Base-by-base conservation (phyloP, 2,888 invertebrate genomes). In the Bombylius discolor region DNA sequence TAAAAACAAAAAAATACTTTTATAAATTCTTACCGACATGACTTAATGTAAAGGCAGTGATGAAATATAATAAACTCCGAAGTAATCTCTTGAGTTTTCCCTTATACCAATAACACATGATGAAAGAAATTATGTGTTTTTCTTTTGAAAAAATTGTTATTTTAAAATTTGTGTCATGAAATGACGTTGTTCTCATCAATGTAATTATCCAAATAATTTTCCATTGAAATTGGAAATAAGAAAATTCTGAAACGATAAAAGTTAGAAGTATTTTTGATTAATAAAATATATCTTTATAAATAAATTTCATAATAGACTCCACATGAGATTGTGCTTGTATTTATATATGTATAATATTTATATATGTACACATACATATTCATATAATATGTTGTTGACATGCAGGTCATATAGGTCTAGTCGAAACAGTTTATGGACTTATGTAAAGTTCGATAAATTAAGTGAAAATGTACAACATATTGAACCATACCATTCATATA, bases 31-130 rank as follows among this genome's bases (percentile, higher is more conserved):
- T 66, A 71, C 71, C 70, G 68, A 68, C 67, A 63, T 65, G 67
- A 61, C 68, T 68, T 65, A 69, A 64, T 59, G 70, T 64, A 62
- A 71, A 64, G 64, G 71, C 68, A 67, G 71, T 70, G 66, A 70
- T 69, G 66, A 69, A 68, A 65, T 68, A 66, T 64, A 70, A 68
- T 67, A 70, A 69, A 69, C 69, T 70, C 71, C 71, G 71, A 68
- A 68, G 69, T 66, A 69, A 64, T 67, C 66, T 67, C 61, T 47
- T 55, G 50, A 51, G 55, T 36, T 51, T 55, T 47, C 51, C 51
- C 14, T 51, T 55, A 47, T 55, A 55, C 55, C 55, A 55, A 46
- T 46, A 55, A 50, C 46, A 51, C 55, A 55, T 55, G 47, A 47
- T 51, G 55, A 47, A 49, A 44, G 42, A 51, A 23, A 46, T 47